Evolutionary conservation across 2,797 vertebrate genomes (phyloP).

Genomic region (Falco berigora): DNA sequence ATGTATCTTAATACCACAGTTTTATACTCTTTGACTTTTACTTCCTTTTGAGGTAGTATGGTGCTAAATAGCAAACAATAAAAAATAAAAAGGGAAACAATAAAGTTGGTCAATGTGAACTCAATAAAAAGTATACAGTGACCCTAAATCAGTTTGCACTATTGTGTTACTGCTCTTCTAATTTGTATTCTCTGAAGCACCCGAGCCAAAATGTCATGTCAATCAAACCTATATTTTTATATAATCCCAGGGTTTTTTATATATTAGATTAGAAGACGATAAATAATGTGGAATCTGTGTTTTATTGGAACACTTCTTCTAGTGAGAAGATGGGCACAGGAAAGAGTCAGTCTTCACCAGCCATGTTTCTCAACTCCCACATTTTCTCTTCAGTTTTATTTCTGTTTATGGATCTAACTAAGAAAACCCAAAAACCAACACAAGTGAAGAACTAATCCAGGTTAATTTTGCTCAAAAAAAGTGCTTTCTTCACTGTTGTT

Average conservation of each 20-base stretch:
- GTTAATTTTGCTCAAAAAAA: not conserved
- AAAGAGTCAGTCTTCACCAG: not conserved
- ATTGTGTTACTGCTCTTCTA: not conserved
- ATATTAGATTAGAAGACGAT: not conserved
- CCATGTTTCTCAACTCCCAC: not conserved
- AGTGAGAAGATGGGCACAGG: not conserved
- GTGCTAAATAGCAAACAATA: not conserved
- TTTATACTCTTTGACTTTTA: not conserved
- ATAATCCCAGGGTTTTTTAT: not conserved
- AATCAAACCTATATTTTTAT: not conserved
- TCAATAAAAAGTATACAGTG: not conserved
- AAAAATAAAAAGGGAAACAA: not conserved
- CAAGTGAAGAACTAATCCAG: not conserved
- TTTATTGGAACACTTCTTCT: not conserved
- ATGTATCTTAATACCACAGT: not conserved
- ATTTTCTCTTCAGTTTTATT: not conserved
- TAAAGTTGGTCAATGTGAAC: not conserved
- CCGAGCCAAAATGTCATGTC: not conserved
- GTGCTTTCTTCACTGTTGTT: not conserved
- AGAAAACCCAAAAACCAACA: no score
- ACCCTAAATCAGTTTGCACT: not conserved
- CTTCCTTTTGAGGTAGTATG: not conserved
- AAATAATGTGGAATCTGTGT: not conserved
- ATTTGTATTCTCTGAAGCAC: not conserved
- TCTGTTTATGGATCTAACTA: not conserved